These are phyloP conservation scores for Characodon lateralis DNA, from an alignment of 2,797 vertebrate genomes.

Conservation along the genomic window DNA sequence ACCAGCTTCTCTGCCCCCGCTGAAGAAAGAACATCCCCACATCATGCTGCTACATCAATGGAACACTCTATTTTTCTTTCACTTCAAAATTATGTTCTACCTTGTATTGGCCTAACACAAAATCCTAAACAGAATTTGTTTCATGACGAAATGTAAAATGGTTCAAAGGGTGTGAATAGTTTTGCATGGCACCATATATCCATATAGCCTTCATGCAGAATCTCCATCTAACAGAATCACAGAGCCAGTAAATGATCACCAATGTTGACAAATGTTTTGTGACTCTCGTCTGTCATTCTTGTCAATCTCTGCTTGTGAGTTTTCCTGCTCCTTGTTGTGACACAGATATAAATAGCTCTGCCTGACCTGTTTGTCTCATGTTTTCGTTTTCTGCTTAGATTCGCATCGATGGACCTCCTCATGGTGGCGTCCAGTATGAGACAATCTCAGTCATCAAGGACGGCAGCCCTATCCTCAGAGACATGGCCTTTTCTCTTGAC, in stretches of 20 bases:
- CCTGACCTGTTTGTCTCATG: conserved; percentile 48
- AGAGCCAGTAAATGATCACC: conserved; percentile 12
- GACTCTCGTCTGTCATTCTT: conserved; percentile 42
- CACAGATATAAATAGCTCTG: conserved; percentile 56
- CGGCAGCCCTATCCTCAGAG: conserved; percentile 89
- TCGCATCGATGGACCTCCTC: conserved; percentile 92
- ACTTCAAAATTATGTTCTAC: background rate
- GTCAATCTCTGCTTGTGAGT: conserved; percentile 50
- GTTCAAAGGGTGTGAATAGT: background rate
- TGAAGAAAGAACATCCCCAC: background rate
- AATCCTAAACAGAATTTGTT: background rate
- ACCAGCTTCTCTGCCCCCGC: background rate
- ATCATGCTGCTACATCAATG: too few species aligned
- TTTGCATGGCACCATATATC: background rate
- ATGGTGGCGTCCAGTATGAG: conserved; percentile 93
- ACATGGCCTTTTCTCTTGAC: conserved; percentile 96
- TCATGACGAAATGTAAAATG: background rate
- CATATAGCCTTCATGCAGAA: background rate
- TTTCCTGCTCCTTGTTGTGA: conserved; percentile 25
- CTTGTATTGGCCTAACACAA: background rate
- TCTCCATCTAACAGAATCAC: conserved; percentile 11
- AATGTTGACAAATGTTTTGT: conserved; percentile 33
- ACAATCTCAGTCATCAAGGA: conserved; percentile 90
- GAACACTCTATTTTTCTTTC: background rate
- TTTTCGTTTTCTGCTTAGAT: conserved; percentile 80